These are phyloP conservation scores for Meriones unguiculatus DNA, from an alignment of 2,113 vertebrate genomes.

Conservation along the genomic window DNA sequence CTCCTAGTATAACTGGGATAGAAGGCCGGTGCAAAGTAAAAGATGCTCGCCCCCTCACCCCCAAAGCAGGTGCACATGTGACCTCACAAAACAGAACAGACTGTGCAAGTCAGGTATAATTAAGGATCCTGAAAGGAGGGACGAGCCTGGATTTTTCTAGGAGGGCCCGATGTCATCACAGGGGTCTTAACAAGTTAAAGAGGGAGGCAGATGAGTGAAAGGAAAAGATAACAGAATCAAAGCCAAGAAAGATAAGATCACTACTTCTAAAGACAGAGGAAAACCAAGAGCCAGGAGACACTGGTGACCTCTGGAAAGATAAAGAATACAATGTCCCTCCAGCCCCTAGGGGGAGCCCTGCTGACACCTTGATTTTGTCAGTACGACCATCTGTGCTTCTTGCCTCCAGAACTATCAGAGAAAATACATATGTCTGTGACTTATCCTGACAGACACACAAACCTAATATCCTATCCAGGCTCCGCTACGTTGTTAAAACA, in stretches of 20 bases:
- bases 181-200: neutral
- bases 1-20: neutral
- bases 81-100: neutral
- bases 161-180: neutral
- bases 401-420: neutral
- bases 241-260: fast-evolving
- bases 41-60: neutral
- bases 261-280: neutral
- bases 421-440: neutral
- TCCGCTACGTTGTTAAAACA: neutral
- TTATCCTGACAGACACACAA: neutral
- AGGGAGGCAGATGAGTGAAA: neutral
- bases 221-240: neutral
- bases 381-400: neutral
- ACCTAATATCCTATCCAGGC: neutral
- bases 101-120: neutral
- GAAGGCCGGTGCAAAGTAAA: neutral
- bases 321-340: neutral
- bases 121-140: neutral
- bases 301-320: neutral
- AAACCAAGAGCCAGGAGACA: neutral
- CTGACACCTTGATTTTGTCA: neutral
- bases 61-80: neutral
- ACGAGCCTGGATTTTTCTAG: neutral
- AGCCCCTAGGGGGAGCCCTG: neutral